Conservation (phyloP, 2,797 vertebrate genomes). For the Loriculus beryllinus region DNA sequence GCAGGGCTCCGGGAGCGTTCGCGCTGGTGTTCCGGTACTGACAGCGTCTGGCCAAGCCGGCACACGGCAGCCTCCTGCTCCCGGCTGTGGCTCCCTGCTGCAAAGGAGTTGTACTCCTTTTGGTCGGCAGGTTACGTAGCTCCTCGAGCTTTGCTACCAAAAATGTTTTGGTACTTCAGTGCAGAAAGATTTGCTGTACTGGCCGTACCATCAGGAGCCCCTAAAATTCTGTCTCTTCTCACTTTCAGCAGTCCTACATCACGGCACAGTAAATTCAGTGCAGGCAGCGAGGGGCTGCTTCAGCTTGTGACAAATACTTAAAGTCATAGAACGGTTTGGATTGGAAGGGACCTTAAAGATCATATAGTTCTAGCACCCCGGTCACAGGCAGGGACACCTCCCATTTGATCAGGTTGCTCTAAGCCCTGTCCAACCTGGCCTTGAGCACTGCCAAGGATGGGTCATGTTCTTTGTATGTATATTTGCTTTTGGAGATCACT, state of each 20-base stretch:
- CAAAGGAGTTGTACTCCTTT: accelerated
- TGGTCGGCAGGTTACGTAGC: accelerated
- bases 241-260: accelerated
- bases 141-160: accelerated
- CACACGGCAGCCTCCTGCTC: accelerated
- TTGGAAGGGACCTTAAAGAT: neutral
- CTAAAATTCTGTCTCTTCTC: neutral
- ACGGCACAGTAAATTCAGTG: accelerated
- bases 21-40: neutral
- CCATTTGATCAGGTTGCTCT: neutral
- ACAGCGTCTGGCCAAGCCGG: accelerated
- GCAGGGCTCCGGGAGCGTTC: neutral
- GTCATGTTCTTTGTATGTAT: accelerated
- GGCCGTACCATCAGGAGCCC: accelerated
- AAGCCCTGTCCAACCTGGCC: neutral
- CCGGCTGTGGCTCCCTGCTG: neutral
- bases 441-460: neutral
- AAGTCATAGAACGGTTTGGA: neutral
- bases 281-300: neutral
- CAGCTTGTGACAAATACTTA: accelerated
- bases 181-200: accelerated
- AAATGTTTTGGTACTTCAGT: accelerated
- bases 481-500: accelerated
- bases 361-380: neutral
- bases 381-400: neutral